Evolutionary conservation across 2,888 invertebrate genomes (phyloP).

Genomic region (Diogma glabrata): DNA sequence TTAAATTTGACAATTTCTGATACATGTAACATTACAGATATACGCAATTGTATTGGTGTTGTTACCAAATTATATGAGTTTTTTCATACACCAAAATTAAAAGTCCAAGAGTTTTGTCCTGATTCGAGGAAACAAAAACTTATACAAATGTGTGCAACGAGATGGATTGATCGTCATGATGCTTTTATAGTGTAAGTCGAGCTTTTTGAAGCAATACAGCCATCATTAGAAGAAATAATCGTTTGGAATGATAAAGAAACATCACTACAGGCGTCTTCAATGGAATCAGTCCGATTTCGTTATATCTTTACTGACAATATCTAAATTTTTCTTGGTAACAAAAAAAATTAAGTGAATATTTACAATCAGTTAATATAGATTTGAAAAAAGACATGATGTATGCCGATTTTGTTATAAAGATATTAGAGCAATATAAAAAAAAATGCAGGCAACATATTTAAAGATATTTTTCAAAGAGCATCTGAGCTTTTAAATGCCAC

Average conservation of each 20-base stretch:
- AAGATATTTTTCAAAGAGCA: slow-evolving; percentile 2
- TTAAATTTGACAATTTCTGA: not conserved
- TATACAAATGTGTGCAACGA: not conserved
- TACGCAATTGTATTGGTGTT: not conserved
- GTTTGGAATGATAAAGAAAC: not conserved
- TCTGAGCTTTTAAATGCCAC: not conserved
- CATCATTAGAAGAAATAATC: not conserved
- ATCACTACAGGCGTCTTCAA: not conserved
- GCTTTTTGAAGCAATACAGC: not conserved
- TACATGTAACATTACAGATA: not conserved
- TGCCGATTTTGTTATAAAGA: not conserved
- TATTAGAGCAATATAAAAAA: not conserved
- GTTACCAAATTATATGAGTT: not conserved
- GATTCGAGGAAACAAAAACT: slow-evolving; percentile 4
- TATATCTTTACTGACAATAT: not conserved
- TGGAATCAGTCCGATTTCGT: not conserved
- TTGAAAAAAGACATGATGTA: not conserved
- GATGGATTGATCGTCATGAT: slow-evolving; percentile 3
- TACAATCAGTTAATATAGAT: not conserved
- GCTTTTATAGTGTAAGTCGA: not conserved
- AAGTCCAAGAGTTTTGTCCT: not conserved
- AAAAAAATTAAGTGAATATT: not conserved
- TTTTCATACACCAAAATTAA: slow-evolving; percentile 3
- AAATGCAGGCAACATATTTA: not conserved
- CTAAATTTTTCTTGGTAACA: not conserved